Evolutionary conservation across 2,888 invertebrate genomes (phyloP), one percentile per base, ranked within the genome.

Genomic region (Prenolepis imparis): DNA sequence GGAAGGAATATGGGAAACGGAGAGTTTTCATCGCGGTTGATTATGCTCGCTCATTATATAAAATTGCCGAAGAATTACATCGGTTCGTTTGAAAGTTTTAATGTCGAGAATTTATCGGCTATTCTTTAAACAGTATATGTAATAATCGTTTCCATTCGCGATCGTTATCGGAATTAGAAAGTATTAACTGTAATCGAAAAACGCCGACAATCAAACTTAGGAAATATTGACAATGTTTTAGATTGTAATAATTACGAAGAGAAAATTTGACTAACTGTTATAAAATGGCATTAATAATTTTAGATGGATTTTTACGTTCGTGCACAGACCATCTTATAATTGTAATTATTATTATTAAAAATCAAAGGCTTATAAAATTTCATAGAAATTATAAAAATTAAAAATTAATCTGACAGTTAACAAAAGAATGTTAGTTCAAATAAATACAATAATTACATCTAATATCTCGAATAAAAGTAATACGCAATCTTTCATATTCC

Each of bases 21-120:
- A 61, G 77, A 74, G 70, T 57, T 41, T n/a, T 63, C 52, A 75
- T 83, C 66, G 83, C 81, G 55, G 72, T 81, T 59, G 61, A 81
- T 64, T 87, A 85, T 83, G 82, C 32, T 68, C 61, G 61, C 68
- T 75, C 44, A 75, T 82, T 78, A 82, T 28, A 39, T 67, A 63
- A 84, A 87, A 84, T 87, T 84, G 70, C 59, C 77, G 73, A 21
- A 74, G 82, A 82, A 87, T 74, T 87, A 70, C 74, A 57, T 59
- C 70, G 64, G 28, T 64, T 36, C 75, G 57, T 32, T 59, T 44
- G 67, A 57, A 78, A 84, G 55, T 73, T 77, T 70, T 59, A 72
- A 57, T n/a, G 39, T 66, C 55, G 48, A 24, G 77, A 59, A 57
- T 59, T 52, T 77, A 70, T 72, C 36, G 32, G 36, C 77, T 73